These are phyloP conservation scores for Orgyia antiqua DNA, from an alignment of 2,888 invertebrate genomes.

Conservation along the genomic window DNA sequence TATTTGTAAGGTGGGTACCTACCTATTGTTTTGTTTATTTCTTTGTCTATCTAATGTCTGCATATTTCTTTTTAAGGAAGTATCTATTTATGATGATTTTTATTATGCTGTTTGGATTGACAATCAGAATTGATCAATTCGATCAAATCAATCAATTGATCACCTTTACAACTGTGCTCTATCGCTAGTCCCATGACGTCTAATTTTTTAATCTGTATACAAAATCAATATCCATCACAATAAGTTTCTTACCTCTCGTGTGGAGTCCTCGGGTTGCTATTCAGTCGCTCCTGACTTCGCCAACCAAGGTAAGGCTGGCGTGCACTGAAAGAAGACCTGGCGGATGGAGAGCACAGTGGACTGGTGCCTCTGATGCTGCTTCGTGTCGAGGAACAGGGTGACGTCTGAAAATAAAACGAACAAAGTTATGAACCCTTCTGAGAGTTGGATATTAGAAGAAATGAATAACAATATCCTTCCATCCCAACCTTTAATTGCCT, in stretches of 20 bases:
- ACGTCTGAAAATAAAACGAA: slow-evolving; percentile 77
- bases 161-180: too few relatives aligned
- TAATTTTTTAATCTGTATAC: too few relatives aligned
- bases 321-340: slow-evolving; percentile 87
- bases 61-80: neutral
- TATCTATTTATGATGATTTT: too few relatives aligned
- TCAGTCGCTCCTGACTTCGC: slow-evolving; percentile 91
- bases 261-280: slow-evolving; percentile 88
- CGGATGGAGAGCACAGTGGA: slow-evolving; percentile 81
- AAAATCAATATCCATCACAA: too few relatives aligned
- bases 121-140: too few relatives aligned
- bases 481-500: too few relatives aligned
- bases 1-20: neutral
- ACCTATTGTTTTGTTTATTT: neutral
- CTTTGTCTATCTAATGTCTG: neutral
- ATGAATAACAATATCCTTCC: too few relatives aligned
- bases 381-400: slow-evolving; percentile 85
- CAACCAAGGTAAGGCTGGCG: slow-evolving; percentile 94
- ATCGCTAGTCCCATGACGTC: too few relatives aligned
- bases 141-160: too few relatives aligned
- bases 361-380: slow-evolving; percentile 85
- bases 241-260: slow-evolving; percentile 86
- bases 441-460: too few relatives aligned
- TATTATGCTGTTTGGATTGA: too few relatives aligned
- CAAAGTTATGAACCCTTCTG: too few relatives aligned